Conservation (phyloP, 2,113 vertebrate species). For the Pao palembangensis region DNA sequence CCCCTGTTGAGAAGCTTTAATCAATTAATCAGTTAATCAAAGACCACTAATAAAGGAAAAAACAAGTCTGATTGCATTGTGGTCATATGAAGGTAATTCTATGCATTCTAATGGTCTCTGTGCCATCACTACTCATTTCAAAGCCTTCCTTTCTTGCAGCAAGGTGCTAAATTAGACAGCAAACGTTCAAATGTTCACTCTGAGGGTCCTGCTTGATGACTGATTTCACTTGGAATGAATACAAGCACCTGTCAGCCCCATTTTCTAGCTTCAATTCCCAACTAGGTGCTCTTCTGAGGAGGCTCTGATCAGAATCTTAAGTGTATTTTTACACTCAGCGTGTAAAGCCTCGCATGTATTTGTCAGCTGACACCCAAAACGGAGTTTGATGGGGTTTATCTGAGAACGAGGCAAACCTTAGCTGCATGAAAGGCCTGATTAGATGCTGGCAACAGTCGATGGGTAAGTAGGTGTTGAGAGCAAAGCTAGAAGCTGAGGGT, state of each 20-base stretch:
- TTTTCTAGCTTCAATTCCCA: slow-evolving; percentile 47
- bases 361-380: background rate
- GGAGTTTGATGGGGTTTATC: background rate
- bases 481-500: background rate
- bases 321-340: background rate
- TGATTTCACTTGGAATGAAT: slow-evolving; percentile 51
- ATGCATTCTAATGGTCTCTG: slow-evolving; percentile 42
- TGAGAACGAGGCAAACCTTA: slow-evolving; percentile 4
- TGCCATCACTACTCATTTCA: slow-evolving; percentile 47
- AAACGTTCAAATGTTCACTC: slow-evolving; percentile 43
- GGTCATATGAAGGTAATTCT: slow-evolving; percentile 22
- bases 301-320: slow-evolving; percentile 22
- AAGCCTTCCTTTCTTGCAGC: slow-evolving; percentile 32
- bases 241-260: slow-evolving; percentile 55
- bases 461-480: background rate
- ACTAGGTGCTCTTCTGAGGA: slow-evolving; percentile 12
- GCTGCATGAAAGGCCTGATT: slow-evolving; percentile 16
- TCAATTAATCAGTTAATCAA: slow-evolving; percentile 47
- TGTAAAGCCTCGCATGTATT: background rate
- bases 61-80: slow-evolving; percentile 17
- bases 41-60: slow-evolving; percentile 6
- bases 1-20: slow-evolving; percentile 4
- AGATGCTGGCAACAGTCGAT: slow-evolving; percentile 14
- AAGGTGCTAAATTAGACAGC: slow-evolving; percentile 51
- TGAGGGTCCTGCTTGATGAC: slow-evolving; percentile 42